phyloP scores from a whole-genome alignment of 1,140 invertebrate genomes.

The Fopius arisanus region DNA sequence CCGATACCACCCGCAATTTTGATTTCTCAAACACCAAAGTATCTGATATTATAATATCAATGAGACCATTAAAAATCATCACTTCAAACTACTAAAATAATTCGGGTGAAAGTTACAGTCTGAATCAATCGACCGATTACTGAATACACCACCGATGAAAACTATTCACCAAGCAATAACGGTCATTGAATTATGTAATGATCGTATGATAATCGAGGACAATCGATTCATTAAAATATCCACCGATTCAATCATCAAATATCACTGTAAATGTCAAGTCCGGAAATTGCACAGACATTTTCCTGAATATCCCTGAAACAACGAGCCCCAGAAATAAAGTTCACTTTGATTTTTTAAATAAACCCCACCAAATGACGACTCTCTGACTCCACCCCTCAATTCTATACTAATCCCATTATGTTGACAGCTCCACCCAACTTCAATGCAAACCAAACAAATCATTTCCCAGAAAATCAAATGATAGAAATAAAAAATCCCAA shows the following conservation, averaged over 20 bases:
- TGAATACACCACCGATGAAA: slow-evolving; percentile 1
- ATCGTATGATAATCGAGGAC: background rate
- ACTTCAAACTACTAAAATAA: slow-evolving; percentile 16
- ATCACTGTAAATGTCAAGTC: background rate
- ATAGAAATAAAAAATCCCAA: background rate
- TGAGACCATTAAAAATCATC: background rate
- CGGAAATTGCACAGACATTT: no score
- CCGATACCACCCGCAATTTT: background rate
- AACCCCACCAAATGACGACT: no score
- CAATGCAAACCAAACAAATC: no score
- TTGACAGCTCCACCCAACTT: background rate
- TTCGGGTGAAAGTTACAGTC: slow-evolving; percentile 29
- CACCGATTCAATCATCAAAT: background rate
- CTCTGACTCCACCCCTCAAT: no score
- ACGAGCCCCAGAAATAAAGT: no score
- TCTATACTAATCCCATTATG: background rate
- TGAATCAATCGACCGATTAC: slow-evolving; percentile 5
- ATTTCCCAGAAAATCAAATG: background rate
- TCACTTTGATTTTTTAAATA: no score
- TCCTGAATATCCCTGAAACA: no score
- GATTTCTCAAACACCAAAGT: background rate
- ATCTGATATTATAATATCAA: background rate
- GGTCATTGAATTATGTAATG: background rate
- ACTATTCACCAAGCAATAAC: background rate
- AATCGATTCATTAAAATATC: background rate